Evolutionary conservation across 2,797 vertebrate genomes (phyloP), one percentile per base, ranked within the genome.

Genomic region (Glossophaga mutica): DNA sequence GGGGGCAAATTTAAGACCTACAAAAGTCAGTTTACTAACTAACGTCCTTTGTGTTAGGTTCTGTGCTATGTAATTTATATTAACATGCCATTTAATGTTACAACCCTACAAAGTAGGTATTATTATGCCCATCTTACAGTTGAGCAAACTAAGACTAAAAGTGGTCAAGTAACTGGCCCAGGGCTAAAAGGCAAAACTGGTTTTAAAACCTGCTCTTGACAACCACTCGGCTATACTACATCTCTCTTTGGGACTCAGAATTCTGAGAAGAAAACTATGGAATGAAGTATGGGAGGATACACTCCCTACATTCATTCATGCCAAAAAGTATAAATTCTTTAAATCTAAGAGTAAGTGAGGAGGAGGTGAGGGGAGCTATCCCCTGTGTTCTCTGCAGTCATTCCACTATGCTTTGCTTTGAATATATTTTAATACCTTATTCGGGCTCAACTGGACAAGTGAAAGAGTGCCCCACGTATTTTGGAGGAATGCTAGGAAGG

Each of bases 61-160:
- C 50, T 42, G 7, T 81, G 52, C 67, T 73, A 50, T 2, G 24
- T 92, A 42, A 26, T 71, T 59, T 78, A 55, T 44, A 32, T 55
- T 29, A 86, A 86, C 78, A 85, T 39, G 46, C n/a, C 50, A 74
- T 55, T 88, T 81, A 70, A 89, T 73, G 22, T 87, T 87, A 52
- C 46, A 82, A 12, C 16, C 7, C 19, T 37, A 48, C 34, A 77
- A 86, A 21, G 48, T 57, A n/a, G 1, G 6, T 34, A 52, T 73
- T 74, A 42, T 78, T 73, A 74, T 50, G 46, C n/a, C 32, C 55
- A 86, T 68, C 32, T 79, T 94, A 67, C 10, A 32, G 32, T 90
- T 87, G 32, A 95, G 9, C 57, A 70, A 76, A 55, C n/a, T 68
- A 76, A 93, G 84, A 86, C 50, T 46, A 29, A 91, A 89, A 90